A percentile compares a stretch with the other conserved stretches of the same genome.
phyloP scores from a whole-genome alignment of 2,797 vertebrate species.

The Microctenopoma stevenorrisi region DNA sequence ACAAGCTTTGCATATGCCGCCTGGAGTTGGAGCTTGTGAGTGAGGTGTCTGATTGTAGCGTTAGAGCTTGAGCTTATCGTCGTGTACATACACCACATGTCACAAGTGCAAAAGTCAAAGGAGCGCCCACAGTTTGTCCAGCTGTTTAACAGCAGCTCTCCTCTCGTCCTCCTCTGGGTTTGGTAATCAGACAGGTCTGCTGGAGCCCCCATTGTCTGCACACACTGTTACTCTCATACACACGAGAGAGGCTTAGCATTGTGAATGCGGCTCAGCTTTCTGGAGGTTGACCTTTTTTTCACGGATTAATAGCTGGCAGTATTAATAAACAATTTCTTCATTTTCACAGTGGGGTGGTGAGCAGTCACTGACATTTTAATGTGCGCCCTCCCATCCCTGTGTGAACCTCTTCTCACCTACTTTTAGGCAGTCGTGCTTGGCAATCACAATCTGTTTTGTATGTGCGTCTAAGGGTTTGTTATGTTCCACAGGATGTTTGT shows the following conservation, averaged over 20 bases:
- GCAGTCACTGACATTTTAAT: conserved; percentile 74
- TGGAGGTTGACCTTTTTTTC: conserved; percentile 81
- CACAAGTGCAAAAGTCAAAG: neutral
- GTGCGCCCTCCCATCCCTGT: conserved; percentile 1
- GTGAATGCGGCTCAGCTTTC: conserved; percentile 70
- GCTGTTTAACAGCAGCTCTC: conserved; percentile 50
- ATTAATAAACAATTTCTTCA: conserved; percentile 83
- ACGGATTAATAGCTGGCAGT: conserved; percentile 80
- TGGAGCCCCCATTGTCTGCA: conserved; percentile 63
- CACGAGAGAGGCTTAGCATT: conserved; percentile 69
- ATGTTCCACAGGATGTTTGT: conserved; percentile 34
- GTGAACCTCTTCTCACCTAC: conserved; percentile 55
- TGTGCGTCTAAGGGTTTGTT: neutral
- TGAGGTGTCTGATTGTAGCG: neutral
- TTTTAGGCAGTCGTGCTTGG: conserved; percentile 32
- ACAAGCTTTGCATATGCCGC: neutral
- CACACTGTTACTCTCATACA: conserved; percentile 69
- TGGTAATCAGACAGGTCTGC: conserved; percentile 71
- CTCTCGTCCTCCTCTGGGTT: conserved; percentile 56
- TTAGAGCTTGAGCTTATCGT: neutral
- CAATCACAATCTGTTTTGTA: conserved; percentile 39
- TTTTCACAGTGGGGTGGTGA: conserved; percentile 65
- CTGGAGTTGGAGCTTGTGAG: neutral
- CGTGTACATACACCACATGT: neutral
- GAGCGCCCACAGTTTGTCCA: conserved; percentile 15